Evolutionary conservation across 2,113 vertebrate species (phyloP).

Genomic region (Otis tarda): DNA sequence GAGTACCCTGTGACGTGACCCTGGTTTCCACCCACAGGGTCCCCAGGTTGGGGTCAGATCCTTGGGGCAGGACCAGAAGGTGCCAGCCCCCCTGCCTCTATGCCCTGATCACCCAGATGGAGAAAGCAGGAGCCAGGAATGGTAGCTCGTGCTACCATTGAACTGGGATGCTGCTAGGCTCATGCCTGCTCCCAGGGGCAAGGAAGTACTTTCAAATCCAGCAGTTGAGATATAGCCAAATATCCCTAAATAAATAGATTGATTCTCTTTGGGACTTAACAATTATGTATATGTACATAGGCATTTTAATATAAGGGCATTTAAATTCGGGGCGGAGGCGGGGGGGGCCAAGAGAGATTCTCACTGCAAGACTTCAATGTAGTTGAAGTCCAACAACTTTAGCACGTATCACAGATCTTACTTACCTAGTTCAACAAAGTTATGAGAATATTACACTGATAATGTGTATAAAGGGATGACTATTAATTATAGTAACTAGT

Average conservation of each 20-base stretch:
- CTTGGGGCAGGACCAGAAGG: background rate
- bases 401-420: background rate
- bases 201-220: background rate
- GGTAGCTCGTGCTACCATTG: fast-evolving
- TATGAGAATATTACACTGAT: background rate
- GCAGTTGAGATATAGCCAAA: background rate
- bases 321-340: background rate
- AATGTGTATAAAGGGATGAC: background rate
- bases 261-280: background rate
- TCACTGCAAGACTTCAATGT: background rate
- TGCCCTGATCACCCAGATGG: background rate
- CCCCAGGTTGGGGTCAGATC: background rate
- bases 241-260: background rate
- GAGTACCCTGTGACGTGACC: background rate
- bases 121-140: background rate
- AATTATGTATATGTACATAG: background rate
- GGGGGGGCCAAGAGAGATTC: background rate
- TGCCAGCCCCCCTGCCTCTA: background rate
- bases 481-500: background rate
- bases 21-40: background rate
- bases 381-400: background rate
- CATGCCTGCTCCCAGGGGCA: background rate
- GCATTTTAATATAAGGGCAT: background rate
- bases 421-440: background rate
- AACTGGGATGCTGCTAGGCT: background rate